A percentile compares a stretch with the other conserved stretches of the same genome.
phyloP scores from a whole-genome alignment of 1,140 invertebrate species.

The Chrysomallon squamiferum region DNA sequence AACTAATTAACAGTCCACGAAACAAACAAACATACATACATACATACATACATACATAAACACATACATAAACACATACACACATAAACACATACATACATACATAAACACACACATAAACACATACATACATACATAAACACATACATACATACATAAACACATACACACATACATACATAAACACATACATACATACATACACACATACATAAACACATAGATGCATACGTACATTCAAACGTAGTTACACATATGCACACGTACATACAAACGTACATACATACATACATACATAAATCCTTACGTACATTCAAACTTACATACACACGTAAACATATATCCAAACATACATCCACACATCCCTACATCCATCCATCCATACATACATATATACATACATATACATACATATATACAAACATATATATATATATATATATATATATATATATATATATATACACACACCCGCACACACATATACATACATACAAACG shows the following conservation, averaged over 20 bases:
- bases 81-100: too few relatives aligned
- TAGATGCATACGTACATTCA: too few relatives aligned
- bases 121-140: too few relatives aligned
- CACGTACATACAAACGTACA: background rate
- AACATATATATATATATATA: background rate
- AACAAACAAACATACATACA: too few relatives aligned
- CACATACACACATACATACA: background rate
- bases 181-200: background rate
- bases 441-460: too few relatives aligned
- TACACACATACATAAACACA: too few relatives aligned
- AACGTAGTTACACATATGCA: background rate
- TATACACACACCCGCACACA: too few relatives aligned
- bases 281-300: background rate
- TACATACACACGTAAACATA: background rate
- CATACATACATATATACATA: background rate
- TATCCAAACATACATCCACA: background rate
- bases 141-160: background rate
- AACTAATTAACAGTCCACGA: too few relatives aligned
- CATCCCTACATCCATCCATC: background rate
- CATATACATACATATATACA: background rate
- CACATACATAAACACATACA: too few relatives aligned
- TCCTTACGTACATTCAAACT: background rate
- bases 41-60: too few relatives aligned
- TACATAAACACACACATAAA: too few relatives aligned
- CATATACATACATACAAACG: too few relatives aligned